phyloP scores from a whole-genome alignment of 1,140 invertebrate genomes.

The Drosophila arawakana region DNA sequence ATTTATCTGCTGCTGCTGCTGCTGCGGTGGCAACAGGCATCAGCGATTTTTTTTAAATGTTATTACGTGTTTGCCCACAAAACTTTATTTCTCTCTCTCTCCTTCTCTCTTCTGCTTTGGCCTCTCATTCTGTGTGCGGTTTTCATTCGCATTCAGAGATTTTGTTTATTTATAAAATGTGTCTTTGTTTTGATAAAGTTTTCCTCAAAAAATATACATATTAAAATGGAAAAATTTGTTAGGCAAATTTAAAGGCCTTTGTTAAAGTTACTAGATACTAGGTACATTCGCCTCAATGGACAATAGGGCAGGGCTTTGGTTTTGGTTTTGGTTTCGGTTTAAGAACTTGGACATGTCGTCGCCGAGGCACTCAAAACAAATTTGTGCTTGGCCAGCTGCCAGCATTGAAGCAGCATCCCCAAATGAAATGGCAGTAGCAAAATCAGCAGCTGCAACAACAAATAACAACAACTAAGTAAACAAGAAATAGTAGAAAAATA shows the following conservation, averaged over 20 bases:
- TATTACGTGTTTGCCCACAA: slow-evolving; percentile 59
- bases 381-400: slow-evolving; percentile 69
- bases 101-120: too few relatives aligned
- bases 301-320: background rate
- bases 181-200: slow-evolving; percentile 33
- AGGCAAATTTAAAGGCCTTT: slow-evolving; percentile 41
- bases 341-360: slow-evolving; percentile 70
- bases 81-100: slow-evolving; percentile 42
- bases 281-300: background rate
- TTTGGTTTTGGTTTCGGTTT: background rate
- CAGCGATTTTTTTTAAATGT: slow-evolving; percentile 61
- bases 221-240: slow-evolving; percentile 53
- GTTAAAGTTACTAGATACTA: slow-evolving; percentile 10
- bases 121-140: slow-evolving; percentile 4
- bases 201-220: slow-evolving; percentile 30
- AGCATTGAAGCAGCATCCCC: slow-evolving; percentile 40
- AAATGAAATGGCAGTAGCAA: slow-evolving; percentile 54
- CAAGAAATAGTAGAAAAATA: slow-evolving; percentile 39
- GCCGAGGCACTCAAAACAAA: slow-evolving; percentile 74
- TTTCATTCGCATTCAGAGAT: slow-evolving; percentile 37
- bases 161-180: slow-evolving; percentile 43
- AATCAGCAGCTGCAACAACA: slow-evolving; percentile 47
- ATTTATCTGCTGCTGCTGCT: background rate
- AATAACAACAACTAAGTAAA: slow-evolving; percentile 57
- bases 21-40: background rate